phyloP scores from a whole-genome alignment of 2,888 invertebrate genomes.

The Apeira syringaria region DNA sequence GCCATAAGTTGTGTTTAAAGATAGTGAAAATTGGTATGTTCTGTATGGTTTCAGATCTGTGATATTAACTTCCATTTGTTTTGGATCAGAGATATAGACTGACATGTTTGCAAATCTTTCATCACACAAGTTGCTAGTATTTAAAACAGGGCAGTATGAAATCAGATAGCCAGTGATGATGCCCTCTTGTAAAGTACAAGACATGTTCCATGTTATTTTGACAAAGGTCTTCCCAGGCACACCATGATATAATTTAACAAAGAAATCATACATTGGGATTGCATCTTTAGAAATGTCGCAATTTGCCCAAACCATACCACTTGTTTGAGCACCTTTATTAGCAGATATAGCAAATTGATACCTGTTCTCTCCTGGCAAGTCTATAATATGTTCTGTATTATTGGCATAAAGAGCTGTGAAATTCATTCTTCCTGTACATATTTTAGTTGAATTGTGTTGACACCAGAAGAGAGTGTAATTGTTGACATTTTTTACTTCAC shows the following conservation, averaged over 20 bases:
- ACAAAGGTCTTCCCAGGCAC: conserved; percentile 65
- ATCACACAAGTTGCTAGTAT: conserved; percentile 81
- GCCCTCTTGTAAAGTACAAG: conserved; percentile 89
- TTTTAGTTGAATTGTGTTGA: conserved; percentile 65
- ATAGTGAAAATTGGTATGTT: conserved; percentile 88
- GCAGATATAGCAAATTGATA: conserved; percentile 93
- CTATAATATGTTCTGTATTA: conserved; percentile 81
- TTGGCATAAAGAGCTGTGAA: conserved; percentile 60
- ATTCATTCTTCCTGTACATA: conserved; percentile 82
- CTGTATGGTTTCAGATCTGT: conserved; percentile 88
- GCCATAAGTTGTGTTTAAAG: conserved; percentile 80
- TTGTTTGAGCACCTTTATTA: conserved; percentile 87
- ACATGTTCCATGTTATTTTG: conserved; percentile 88
- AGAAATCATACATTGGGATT: conserved; percentile 82
- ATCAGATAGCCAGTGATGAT: conserved; percentile 89
- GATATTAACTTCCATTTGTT: conserved; percentile 82
- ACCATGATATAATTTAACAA: conserved; percentile 61
- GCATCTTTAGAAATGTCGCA: conserved; percentile 83
- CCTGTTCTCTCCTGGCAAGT: conserved; percentile 82
- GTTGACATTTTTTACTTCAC: conserved; percentile 78
- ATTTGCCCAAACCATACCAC: conserved; percentile 93
- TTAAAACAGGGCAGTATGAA: conserved; percentile 87
- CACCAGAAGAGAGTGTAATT: conserved; percentile 95
- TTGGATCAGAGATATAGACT: conserved; percentile 68
- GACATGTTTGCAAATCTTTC: conserved; percentile 59